Evolutionary conservation across 1,140 invertebrate genomes (phyloP).

Genomic region (Drosophila takahashii): DNA sequence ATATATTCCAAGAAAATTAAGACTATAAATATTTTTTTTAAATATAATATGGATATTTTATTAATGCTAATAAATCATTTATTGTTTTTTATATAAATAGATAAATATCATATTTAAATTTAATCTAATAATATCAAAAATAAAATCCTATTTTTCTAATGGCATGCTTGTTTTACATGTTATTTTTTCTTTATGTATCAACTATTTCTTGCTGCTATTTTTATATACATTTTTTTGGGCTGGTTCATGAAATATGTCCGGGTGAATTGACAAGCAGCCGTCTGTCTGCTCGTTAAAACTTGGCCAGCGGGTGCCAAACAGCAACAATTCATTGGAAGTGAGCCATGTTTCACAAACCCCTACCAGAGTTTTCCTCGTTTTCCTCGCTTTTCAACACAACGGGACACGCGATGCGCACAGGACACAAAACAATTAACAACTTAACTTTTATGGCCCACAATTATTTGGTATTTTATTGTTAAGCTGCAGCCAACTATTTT

Average conservation of each 20-base stretch:
- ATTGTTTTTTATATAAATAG: no score
- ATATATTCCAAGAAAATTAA: no score
- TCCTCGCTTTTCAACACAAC: slow-evolving; percentile 22
- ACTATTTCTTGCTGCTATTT: slow-evolving; percentile 8
- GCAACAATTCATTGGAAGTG: slow-evolving; percentile 45
- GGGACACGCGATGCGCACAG: slow-evolving; percentile 60
- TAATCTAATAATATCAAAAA: no score
- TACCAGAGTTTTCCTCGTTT: background rate
- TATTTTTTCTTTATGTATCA: background rate
- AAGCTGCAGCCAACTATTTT: slow-evolving; percentile 64
- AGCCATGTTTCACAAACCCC: slow-evolving; percentile 32
- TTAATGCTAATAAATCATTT: no score
- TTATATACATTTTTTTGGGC: slow-evolving; percentile 13
- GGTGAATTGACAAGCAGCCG: slow-evolving; percentile 61
- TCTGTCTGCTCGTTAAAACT: slow-evolving; percentile 59
- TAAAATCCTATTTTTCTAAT: no score
- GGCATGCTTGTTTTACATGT: background rate
- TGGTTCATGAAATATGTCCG: slow-evolving; percentile 61
- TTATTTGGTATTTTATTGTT: slow-evolving; percentile 80
- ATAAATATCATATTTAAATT: no score
- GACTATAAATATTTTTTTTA: no score
- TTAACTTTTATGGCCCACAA: slow-evolving; percentile 79
- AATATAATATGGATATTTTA: no score
- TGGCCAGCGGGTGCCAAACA: slow-evolving; percentile 41
- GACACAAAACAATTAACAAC: slow-evolving; percentile 73